phyloP scores from a whole-genome alignment of 1,140 invertebrate genomes.

The Heliconius eleuchia region DNA sequence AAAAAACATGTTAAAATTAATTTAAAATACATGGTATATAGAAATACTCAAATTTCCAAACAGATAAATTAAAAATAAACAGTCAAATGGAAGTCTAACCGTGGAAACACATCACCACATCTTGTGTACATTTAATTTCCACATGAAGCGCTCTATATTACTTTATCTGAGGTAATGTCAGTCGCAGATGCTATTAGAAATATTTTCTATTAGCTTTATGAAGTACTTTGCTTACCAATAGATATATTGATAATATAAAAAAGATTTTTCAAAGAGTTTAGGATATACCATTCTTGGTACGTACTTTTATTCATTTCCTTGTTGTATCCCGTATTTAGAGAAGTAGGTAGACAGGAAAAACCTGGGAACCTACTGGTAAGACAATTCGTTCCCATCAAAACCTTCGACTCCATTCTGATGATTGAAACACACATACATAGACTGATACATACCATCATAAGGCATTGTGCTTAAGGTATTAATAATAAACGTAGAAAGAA shows the following conservation, averaged over 20 bases:
- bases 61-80: conserved; percentile 15
- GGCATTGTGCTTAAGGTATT: too few species aligned
- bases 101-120: neutral
- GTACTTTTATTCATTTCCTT: neutral
- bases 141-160: conserved; percentile 13
- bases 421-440: too few species aligned
- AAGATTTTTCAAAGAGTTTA: neutral
- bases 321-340: neutral
- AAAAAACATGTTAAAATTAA: too few species aligned
- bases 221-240: neutral
- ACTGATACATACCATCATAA: too few species aligned
- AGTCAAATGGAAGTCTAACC: conserved; percentile 19
- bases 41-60: neutral
- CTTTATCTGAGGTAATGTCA: conserved; percentile 1
- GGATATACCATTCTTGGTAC: neutral
- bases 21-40: neutral
- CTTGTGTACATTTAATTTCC: conserved; percentile 28
- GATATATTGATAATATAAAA: neutral
- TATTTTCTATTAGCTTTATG: neutral
- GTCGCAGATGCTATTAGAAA: neutral
- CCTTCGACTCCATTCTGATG: too few species aligned
- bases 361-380: too few species aligned
- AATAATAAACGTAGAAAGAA: too few species aligned
- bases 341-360: too few species aligned
- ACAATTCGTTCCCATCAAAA: too few species aligned